Percentiles rank a stretch among this genome's conserved stretches.
Conservation (phyloP, 23 tunicate species). For the Trididemnum clinides region DNA sequence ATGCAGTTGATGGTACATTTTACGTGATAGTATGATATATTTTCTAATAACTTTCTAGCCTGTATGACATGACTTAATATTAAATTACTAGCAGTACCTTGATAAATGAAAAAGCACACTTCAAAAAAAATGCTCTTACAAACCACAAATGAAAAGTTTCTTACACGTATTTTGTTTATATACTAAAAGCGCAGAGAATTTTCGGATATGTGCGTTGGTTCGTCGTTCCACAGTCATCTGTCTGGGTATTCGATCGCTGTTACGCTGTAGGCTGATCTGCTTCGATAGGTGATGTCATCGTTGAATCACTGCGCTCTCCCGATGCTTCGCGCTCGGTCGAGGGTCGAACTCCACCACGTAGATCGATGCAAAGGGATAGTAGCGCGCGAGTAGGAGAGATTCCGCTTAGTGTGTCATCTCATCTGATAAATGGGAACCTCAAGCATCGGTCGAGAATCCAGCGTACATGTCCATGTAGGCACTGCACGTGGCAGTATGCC, state of each 20-base stretch:
- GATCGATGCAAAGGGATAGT: constrained; percentile 50
- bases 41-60: too few species aligned
- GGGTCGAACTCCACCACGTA: constrained; percentile 33
- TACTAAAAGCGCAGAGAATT: not conserved
- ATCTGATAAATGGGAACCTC: constrained; percentile 8
- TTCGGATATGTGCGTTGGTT: constrained; percentile 52
- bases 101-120: too few species aligned
- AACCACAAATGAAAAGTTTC: constrained; percentile 8
- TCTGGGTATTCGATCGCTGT: constrained; percentile 42
- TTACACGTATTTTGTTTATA: not conserved
- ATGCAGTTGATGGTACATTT: too few species aligned
- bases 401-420: constrained; percentile 37
- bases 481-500: constrained; percentile 75
- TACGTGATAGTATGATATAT: too few species aligned
- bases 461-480: constrained; percentile 57
- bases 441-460: constrained; percentile 51
- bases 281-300: constrained; percentile 57
- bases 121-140: too few species aligned
- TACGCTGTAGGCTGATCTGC: constrained; percentile 55
- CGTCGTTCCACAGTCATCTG: constrained; percentile 2
- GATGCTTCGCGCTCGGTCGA: constrained; percentile 75
- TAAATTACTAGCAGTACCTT: too few species aligned
- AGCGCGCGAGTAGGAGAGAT: constrained; percentile 51
- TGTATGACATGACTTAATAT: too few species aligned
- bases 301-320: constrained; percentile 48